phyloP scores from a whole-genome alignment of 2,888 invertebrate species.

The Lottia gigantea region DNA sequence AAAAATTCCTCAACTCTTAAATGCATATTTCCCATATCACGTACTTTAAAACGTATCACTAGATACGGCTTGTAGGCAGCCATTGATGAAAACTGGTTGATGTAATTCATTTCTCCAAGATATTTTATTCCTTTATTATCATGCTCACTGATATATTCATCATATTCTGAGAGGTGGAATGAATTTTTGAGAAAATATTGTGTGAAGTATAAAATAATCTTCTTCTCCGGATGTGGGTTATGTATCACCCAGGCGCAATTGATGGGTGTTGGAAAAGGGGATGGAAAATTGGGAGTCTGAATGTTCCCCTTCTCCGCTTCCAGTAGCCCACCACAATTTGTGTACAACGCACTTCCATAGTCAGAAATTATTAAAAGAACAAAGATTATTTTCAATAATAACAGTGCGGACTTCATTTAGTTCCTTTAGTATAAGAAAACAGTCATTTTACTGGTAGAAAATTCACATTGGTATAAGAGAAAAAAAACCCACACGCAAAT shows the following conservation, averaged over 20 bases:
- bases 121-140: conserved; percentile 44
- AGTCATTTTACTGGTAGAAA: too few relatives aligned
- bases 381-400: too few relatives aligned
- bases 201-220: conserved; percentile 87
- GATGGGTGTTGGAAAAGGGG: conserved; percentile 83
- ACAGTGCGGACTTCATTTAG: too few relatives aligned
- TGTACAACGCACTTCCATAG: conserved; percentile 20
- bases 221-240: conserved; percentile 70
- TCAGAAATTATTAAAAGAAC: too few relatives aligned
- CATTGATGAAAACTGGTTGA: conserved; percentile 51
- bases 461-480: too few relatives aligned
- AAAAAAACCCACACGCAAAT: too few relatives aligned
- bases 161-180: conserved; percentile 57
- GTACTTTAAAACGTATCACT: conserved; percentile 80
- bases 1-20: conserved; percentile 83
- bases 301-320: conserved; percentile 66
- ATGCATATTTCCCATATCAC: conserved; percentile 75
- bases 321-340: conserved; percentile 48
- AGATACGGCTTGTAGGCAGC: conserved; percentile 77
- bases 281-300: conserved; percentile 86
- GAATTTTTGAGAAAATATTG: conserved; percentile 79
- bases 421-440: too few relatives aligned
- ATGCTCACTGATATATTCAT: conserved; percentile 47
- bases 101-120: conserved; percentile 52
- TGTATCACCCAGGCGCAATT: conserved; percentile 90